Evolutionary conservation across 2,113 vertebrate genomes (phyloP).

Genomic region (Acrocephalus arundinaceus): DNA sequence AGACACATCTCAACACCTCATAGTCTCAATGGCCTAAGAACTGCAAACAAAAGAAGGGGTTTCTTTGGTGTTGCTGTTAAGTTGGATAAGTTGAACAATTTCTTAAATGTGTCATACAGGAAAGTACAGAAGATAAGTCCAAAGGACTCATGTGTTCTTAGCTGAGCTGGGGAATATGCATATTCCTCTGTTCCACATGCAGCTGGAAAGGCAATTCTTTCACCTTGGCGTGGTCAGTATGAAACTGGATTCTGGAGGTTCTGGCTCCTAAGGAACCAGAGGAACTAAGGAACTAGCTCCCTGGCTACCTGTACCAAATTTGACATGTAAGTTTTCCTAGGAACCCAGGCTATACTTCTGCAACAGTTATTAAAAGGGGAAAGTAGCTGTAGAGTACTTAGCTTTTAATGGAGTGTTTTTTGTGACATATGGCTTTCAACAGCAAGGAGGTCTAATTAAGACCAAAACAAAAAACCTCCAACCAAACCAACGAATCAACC

Average conservation of each 20-base stretch:
- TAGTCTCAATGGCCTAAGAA: background rate
- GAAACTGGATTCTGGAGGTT: background rate
- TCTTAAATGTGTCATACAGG: background rate
- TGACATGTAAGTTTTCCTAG: background rate
- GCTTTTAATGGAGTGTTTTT: background rate
- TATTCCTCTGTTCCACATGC: background rate
- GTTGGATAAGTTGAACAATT: background rate
- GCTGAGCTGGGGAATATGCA: background rate
- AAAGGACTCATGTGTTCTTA: background rate
- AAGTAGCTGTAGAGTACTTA: accelerated
- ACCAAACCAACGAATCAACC: background rate
- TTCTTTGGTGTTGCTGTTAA: background rate
- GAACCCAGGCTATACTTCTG: background rate
- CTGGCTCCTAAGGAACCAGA: background rate
- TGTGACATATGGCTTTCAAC: background rate
- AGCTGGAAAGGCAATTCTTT: background rate
- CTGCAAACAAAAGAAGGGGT: background rate
- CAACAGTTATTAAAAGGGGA: background rate
- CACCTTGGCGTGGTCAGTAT: background rate
- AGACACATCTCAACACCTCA: background rate
- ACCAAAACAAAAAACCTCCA: background rate
- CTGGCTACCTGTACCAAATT: background rate
- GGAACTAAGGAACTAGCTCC: background rate
- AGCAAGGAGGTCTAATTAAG: background rate
- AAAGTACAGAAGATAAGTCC: background rate